A percentile compares a stretch with the other conserved stretches of the same genome.
phyloP scores from a whole-genome alignment of 2,888 invertebrate genomes.

The Esperia sulphurella region DNA sequence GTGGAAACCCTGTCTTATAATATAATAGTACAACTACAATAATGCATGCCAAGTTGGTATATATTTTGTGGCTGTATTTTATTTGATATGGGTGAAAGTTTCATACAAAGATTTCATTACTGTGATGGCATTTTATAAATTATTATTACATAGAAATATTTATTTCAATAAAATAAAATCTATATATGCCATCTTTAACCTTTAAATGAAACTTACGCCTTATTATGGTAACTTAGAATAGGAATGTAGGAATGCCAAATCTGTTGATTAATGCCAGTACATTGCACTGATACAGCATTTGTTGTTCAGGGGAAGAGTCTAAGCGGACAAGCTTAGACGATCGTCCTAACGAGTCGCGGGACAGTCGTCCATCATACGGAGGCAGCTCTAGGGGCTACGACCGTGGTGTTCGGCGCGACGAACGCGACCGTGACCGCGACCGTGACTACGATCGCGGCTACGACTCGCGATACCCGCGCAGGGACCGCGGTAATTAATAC shows the following conservation, averaged over 20 bases:
- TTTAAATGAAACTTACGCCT: not conserved
- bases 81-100: too few relatives aligned
- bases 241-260: not conserved
- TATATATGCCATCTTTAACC: too few relatives aligned
- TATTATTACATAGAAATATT: too few relatives aligned
- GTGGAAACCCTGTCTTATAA: too few relatives aligned
- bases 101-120: too few relatives aligned
- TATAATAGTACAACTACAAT: too few relatives aligned
- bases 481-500: conserved; percentile 58
- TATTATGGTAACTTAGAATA: not conserved
- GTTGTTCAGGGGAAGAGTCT: conserved; percentile 68
- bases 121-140: too few relatives aligned
- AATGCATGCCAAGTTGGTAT: too few relatives aligned
- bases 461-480: conserved; percentile 76
- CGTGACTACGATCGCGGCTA: conserved; percentile 79
- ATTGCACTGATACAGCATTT: conserved; percentile 2
- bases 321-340: conserved; percentile 72
- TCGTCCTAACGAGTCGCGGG: conserved; percentile 64
- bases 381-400: conserved; percentile 69
- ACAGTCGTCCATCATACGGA: conserved; percentile 68
- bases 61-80: too few relatives aligned
- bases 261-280: not conserved
- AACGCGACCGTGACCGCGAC: conserved; percentile 76
- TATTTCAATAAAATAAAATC: too few relatives aligned
- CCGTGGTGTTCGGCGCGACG: conserved; percentile 77